Evolutionary conservation across 2,113 vertebrate genomes (phyloP), one percentile per base, ranked within the genome.

Genomic region (Megatriorchis doriae): DNA sequence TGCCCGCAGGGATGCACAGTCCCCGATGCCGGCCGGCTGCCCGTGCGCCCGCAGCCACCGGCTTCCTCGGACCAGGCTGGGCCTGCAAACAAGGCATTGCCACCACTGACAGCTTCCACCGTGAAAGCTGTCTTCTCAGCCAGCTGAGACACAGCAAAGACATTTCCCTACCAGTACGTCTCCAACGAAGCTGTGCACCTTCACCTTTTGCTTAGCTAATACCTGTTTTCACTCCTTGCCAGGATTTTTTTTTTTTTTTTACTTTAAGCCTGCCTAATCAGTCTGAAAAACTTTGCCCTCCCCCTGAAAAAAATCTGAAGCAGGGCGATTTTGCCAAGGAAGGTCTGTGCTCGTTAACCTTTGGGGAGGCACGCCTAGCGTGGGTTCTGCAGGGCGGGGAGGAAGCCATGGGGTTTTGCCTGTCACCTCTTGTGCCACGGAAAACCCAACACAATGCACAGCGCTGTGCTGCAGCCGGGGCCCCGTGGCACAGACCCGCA

Each of bases 21-120:
- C 70, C 53, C 93, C 74, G 86, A 40, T 90, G 62, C 71, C 82
- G 34, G n/a, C 86, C 29, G 32, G 95, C 71, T 75, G 32, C 14
- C 7, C 0, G 0, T 1, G 3, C 2, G 5, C 59, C 65, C 79
- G n/a, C 29, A 14, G 27, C 50, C 73, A 20, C 8, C 0, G 0
- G 10, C 18, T 12, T 36, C 29, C 27, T 10, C 26, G 23, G 62
- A 32, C 3, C 61, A 78, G 42, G 16, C 16, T 36, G 48, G 22
- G 58, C 22, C 47, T n/a, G 48, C 22, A 40, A 53, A 45, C 9
- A 19, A 3, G 14, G 11, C 26, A 4, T 40, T 71, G 66, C 25
- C 10, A 4, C 18, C 48, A 6, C 61, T 42, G 52, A 47, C 5
- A 14, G 31, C 10, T 62, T 75, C 56, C 75, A 18, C 43, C 32